Conservation (phyloP, 2,888 invertebrate species). For the Anoplius nigerrimus region DNA sequence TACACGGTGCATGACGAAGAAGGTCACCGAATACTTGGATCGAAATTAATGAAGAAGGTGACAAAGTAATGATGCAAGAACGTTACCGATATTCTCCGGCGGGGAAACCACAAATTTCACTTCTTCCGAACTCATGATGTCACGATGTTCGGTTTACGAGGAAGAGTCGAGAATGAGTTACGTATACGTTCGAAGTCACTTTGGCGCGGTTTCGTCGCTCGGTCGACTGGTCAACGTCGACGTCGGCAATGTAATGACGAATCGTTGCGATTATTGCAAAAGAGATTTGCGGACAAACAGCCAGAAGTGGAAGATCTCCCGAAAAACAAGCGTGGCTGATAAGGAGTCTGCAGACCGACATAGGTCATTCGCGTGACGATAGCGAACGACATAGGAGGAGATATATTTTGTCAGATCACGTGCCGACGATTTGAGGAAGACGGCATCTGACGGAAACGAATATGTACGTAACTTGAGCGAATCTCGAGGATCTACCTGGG, state of each 20-base stretch:
- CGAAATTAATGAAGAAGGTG: not conserved
- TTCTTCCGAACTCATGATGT: conserved; percentile 36
- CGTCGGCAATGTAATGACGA: conserved; percentile 29
- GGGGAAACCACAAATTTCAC: conserved; percentile 31
- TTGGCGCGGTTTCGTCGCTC: not conserved
- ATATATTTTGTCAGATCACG: too few relatives aligned
- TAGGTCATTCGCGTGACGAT: conserved; percentile 47
- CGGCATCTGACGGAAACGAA: too few relatives aligned
- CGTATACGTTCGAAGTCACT: not conserved
- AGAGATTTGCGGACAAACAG: conserved; percentile 23
- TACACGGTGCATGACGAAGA: not conserved
- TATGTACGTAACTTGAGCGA: too few relatives aligned
- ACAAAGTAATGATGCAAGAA: conserved; percentile 15
- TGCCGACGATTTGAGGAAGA: not conserved
- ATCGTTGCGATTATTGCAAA: not conserved
- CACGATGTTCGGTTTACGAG: not conserved
- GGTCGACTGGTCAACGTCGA: conserved; percentile 22
- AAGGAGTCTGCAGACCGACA: conserved; percentile 38
- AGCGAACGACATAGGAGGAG: conserved; percentile 24
- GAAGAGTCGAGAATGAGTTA: not conserved
- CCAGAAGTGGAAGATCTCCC: conserved; percentile 26
- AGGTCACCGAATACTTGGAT: not conserved
- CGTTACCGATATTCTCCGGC: conserved; percentile 38
- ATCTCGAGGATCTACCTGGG: too few relatives aligned
- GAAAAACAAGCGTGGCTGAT: conserved; percentile 42